These are phyloP conservation scores for Callionymus lyra DNA, from an alignment of 2,113 vertebrate genomes.

Conservation along the genomic window DNA sequence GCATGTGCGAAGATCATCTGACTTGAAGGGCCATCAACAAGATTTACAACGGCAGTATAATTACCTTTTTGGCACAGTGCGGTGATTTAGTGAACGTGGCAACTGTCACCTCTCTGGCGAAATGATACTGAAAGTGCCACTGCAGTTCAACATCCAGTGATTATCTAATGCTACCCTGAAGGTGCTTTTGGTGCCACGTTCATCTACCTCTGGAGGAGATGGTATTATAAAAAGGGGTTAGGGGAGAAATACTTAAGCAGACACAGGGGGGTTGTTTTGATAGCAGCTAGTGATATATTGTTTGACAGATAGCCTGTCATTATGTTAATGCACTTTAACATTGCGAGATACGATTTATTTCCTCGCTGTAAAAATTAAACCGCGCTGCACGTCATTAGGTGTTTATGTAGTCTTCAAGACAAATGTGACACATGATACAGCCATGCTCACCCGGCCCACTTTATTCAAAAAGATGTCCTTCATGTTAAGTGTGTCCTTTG, in stretches of 20 bases:
- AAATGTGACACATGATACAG: conserved; percentile 13
- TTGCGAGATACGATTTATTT: conserved; percentile 10
- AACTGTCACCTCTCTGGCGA: conserved; percentile 28
- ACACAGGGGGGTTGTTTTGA: conserved; percentile 26
- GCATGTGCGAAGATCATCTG: conserved; percentile 24
- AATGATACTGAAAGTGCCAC: conserved; percentile 29
- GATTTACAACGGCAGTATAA: conserved; percentile 39
- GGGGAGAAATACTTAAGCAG: conserved; percentile 25
- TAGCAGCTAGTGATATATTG: conserved; percentile 7
- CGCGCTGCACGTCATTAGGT: conserved; percentile 1
- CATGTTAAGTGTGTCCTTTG: conserved; percentile 38
- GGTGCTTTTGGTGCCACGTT: conserved; percentile 15
- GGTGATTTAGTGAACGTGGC: conserved; percentile 23
- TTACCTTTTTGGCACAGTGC: conserved; percentile 34
- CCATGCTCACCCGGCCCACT: conserved; percentile 7
- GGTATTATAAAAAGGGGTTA: conserved; percentile 13
- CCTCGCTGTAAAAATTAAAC: conserved; percentile 6
- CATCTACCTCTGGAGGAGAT: conserved; percentile 32
- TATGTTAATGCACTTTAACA: conserved; percentile 34
- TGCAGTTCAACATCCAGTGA: conserved; percentile 27
- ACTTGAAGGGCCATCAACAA: conserved; percentile 17
- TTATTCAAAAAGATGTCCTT: conserved; percentile 42
- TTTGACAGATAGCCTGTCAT: conserved; percentile 31
- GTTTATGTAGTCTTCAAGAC: conserved; percentile 1
- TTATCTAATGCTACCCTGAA: conserved; percentile 37